phyloP scores from a whole-genome alignment of 2,888 invertebrate genomes.

The Xestobium rufovillosum region DNA sequence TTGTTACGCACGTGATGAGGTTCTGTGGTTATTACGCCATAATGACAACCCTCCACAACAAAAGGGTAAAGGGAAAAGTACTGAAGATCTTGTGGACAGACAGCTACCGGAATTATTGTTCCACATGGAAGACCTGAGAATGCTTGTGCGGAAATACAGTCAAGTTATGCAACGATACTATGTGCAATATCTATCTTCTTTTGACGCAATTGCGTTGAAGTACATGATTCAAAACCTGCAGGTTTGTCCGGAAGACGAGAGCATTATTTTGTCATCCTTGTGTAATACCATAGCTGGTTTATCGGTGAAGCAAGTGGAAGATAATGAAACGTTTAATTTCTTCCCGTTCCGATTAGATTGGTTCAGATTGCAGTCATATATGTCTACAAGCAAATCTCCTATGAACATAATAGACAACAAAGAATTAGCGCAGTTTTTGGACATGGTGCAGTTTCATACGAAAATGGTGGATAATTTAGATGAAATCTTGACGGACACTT shows the following conservation, averaged over 20 bases:
- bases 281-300: conserved; percentile 81
- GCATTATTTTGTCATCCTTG: conserved; percentile 84
- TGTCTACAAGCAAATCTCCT: conserved; percentile 76
- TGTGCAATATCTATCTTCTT: conserved; percentile 93
- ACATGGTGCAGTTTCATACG: conserved; percentile 93
- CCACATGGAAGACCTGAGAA: conserved; percentile 95
- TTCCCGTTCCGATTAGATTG: conserved; percentile 88
- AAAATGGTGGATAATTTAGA: conserved; percentile 97
- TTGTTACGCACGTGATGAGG: conserved; percentile 93
- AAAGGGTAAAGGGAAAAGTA: conserved; percentile 72
- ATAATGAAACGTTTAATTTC: conserved; percentile 93
- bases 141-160: conserved; percentile 89
- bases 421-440: conserved; percentile 84
- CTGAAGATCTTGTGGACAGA: conserved; percentile 91
- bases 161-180: conserved; percentile 77
- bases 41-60: conserved; percentile 89
- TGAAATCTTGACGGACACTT: conserved; percentile 93
- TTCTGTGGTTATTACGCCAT: conserved; percentile 93
- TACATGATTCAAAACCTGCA: conserved; percentile 74
- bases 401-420: conserved; percentile 74
- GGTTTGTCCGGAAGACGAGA: conserved; percentile 90
- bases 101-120: conserved; percentile 95
- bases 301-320: conserved; percentile 92
- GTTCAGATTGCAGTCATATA: conserved; percentile 93
- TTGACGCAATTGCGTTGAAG: conserved; percentile 89